Evolutionary conservation across 2,113 vertebrate genomes (phyloP), one percentile per base, ranked within the genome.

Genomic region (Tinamus guttatus): DNA sequence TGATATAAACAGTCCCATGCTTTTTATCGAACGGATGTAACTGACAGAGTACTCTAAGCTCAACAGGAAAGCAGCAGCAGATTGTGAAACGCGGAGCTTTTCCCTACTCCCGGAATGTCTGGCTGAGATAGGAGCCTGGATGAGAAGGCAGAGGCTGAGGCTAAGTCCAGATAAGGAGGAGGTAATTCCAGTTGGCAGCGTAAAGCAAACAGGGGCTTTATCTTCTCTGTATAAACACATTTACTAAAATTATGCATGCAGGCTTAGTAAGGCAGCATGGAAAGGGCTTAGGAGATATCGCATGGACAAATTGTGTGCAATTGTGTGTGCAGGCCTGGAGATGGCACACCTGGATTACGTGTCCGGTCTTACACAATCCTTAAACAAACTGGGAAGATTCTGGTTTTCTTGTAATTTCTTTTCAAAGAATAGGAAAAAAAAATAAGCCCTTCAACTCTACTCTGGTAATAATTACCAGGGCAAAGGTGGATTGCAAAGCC

Each of bases 151-250:
- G 86, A 28, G 51, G 82, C 92, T 90, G 70, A 92, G 84, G 62
- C 94, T 95, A 65, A 91, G 67, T 83, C 81, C 94, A 89, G 95
- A 96, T 96, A 95, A 97, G 79, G 60, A 86, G 25, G 79, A 96
- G 89, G 96, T 85, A 93, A 96, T 96, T 96, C 90, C 89, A 94
- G 64, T 78, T 96, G 94, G 93, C 82, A n/a, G 93, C 60, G 93
- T 56, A 95, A 96, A 95, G 96, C 87, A 95, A 97, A 96, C 65
- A 93, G 60, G 67, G 85, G 68, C 82, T 93, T 95, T 93, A 95
- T 97, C 93, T 95, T 58, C 82, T 32, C 87, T 71, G 38, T 63
- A 52, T 87, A 41, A 81, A 95, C 91, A 90, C 82, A 90, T 67
- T 87, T 49, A 65, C 69, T 93, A 41, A 64, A 93, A 94, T 95